Evolutionary conservation across 2,797 vertebrate genomes (phyloP), one percentile per base, ranked within the genome.

Genomic region (Gymnoscopelus braueri): DNA sequence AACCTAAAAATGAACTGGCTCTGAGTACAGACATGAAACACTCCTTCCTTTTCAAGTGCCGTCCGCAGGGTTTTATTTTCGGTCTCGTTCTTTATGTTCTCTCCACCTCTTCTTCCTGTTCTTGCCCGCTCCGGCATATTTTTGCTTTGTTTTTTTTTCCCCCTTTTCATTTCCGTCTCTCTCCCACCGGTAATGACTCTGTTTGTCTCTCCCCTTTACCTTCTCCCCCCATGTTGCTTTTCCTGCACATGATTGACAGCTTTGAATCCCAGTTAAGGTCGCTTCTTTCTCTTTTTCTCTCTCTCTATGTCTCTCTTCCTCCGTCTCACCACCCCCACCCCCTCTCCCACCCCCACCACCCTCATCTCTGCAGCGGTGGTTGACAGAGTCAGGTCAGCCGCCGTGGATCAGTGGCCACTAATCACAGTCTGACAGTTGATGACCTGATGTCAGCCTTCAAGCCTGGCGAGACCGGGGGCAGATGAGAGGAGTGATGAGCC

Each of bases 1-100:
- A 87, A 88, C 88, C 87, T 75, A 78, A 66, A 69, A 80, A 62
- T 91, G 87, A 90, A 91, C 84, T 56, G 80, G 74, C 72, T 19
- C 19, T 84, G 60, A 67, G 78, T 68, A 77, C 69, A 83, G 80
- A 82, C 87, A 82, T 63, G 74, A 84, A 89, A 79, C 79, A 88
- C 78, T 82, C 77, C 73, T 83, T 59, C 68, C 57, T 88, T 44
- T 87, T 88, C 79, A 85, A 87, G 85, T 79, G 74, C 69, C 77
- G 84, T 75, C 85, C 7, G 12, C 44, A 79, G 85, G 60, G 66
- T 83, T 74, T 62, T 72, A 35, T 48, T 59, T 74, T 75, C 75
- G 69, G 51, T 57, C 50, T 51, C 11, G 74, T 61, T 67, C 72
- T 73, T 62, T 66, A 56, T 71, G 65, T 73, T 59, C 80, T 47